Evolutionary conservation across 2,888 invertebrate species (phyloP), one percentile per base, ranked within the genome.

Genomic region (Lagria hirta): DNA sequence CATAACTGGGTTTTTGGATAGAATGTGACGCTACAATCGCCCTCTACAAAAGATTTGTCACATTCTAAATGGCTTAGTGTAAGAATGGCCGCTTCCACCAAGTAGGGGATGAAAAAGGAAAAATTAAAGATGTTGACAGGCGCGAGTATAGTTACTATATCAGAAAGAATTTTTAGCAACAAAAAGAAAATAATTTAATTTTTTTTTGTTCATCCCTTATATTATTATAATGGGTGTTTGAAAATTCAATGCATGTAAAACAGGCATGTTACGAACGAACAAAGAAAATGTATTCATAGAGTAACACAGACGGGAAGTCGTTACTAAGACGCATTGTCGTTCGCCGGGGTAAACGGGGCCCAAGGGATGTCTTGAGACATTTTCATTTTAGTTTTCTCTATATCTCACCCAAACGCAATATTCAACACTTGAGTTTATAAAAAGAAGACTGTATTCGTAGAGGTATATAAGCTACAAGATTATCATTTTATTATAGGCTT

Each of bases 1-100:
- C 76, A 78, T 79, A 79, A 79, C 78, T 75, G 72, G 75, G 72
- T 77, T 75, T 73, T 72, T 45, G 53, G 28, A 57, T 55, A 68
- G 69, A 65, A 47, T 62, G 70, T 69, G 64, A 62, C 29, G 36
- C 11, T 26, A 36, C 24, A 4, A 28, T 42, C 18, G 21, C 17
- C 12, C 18, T 29, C 30, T 21, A 15, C 10, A 4, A 23, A 20
- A 35, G 13, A n/a, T n/a, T n/a, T 14, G 36, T 62, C 61, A 65
- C 65, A 64, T 49, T 66, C 67, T 62, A 44, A 57, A 41, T 10
- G 24, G 20, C 33, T 38, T 35, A 49, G 57, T 54, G 58, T 55
- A 59, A 59, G 62, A 65, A 67, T 67, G 67, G 67, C 67, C 61
- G 66, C 64, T 61, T 58, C 54, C 51, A 59, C 44, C 55, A 50